A percentile compares a stretch with the other conserved stretches of the same genome.
These are phyloP conservation scores for Hormaphis cornu DNA, from an alignment of 1,140 invertebrate genomes.

Conservation along the genomic window DNA sequence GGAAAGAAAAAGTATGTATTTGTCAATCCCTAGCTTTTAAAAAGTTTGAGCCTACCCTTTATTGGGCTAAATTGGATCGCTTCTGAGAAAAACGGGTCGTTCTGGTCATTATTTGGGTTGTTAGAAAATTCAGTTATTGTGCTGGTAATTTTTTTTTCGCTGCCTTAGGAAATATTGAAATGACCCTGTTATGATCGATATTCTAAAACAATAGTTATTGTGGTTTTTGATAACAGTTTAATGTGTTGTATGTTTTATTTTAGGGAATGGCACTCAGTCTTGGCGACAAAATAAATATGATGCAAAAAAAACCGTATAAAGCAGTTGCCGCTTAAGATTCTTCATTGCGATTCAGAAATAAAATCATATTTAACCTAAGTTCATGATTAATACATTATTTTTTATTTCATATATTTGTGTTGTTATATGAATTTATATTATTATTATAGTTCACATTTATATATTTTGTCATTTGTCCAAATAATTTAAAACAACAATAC, in stretches of 20 bases:
- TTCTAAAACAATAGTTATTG: too few species aligned
- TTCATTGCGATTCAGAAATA: neutral
- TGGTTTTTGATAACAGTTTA: neutral
- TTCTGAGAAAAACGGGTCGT: too few species aligned
- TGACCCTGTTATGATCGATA: too few species aligned
- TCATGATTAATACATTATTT: neutral
- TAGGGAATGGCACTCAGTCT: slow-evolving; percentile 94
- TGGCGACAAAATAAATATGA: slow-evolving; percentile 91
- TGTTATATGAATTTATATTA: neutral
- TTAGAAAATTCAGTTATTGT: too few species aligned
- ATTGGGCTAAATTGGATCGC: too few species aligned
- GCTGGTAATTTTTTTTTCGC: too few species aligned
- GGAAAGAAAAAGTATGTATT: too few species aligned
- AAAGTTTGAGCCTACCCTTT: too few species aligned
- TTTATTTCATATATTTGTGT: too few species aligned
- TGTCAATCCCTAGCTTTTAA: too few species aligned
- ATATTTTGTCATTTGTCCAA: neutral
- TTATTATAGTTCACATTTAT: slow-evolving; percentile 11
- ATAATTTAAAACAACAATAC: slow-evolving; percentile 16
- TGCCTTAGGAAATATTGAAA: too few species aligned
- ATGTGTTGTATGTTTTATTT: slow-evolving; percentile 39
- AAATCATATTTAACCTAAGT: neutral
- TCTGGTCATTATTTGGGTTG: too few species aligned
- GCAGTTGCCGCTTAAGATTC: slow-evolving; percentile 26
- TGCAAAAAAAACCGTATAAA: slow-evolving; percentile 57